Evolutionary conservation across 2,888 invertebrate species (phyloP).

Genomic region (Apamea monoglypha): DNA sequence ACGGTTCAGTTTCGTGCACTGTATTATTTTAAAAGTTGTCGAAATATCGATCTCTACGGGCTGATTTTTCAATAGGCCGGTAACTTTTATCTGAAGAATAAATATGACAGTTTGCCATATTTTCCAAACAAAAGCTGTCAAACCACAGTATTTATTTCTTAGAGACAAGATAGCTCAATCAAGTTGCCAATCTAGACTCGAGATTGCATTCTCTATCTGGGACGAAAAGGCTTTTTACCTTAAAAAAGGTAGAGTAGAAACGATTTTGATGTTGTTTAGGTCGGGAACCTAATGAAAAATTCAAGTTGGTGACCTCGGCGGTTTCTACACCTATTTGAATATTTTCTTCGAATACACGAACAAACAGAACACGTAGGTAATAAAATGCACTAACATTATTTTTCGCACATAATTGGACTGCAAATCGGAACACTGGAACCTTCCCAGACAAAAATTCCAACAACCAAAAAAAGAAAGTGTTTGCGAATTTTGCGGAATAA

Average conservation of each 20-base stretch:
- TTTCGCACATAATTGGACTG: not conserved
- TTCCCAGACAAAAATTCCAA: not conserved
- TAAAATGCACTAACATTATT: not conserved
- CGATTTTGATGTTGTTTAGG: not conserved
- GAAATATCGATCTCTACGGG: not conserved
- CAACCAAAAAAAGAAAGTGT: not conserved
- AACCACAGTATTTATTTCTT: too few relatives aligned
- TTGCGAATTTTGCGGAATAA: not conserved
- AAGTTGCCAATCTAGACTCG: not conserved
- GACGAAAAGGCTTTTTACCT: not conserved
- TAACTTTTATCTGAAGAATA: too few relatives aligned
- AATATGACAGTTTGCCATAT: too few relatives aligned
- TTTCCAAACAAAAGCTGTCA: too few relatives aligned
- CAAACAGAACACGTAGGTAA: not conserved
- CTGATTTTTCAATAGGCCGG: too few relatives aligned
- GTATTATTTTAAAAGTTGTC: not conserved
- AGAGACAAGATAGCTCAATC: too few relatives aligned
- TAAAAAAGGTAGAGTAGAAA: not conserved
- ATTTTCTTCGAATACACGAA: not conserved
- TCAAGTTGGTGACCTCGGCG: not conserved
- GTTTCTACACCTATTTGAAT: not conserved
- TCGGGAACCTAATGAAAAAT: not conserved
- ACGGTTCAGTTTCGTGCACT: too few relatives aligned
- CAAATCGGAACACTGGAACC: not conserved
- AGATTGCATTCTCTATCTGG: not conserved